Evolutionary conservation across 1,140 invertebrate genomes (phyloP).

Genomic region (Rhynchophorus ferrugineus): DNA sequence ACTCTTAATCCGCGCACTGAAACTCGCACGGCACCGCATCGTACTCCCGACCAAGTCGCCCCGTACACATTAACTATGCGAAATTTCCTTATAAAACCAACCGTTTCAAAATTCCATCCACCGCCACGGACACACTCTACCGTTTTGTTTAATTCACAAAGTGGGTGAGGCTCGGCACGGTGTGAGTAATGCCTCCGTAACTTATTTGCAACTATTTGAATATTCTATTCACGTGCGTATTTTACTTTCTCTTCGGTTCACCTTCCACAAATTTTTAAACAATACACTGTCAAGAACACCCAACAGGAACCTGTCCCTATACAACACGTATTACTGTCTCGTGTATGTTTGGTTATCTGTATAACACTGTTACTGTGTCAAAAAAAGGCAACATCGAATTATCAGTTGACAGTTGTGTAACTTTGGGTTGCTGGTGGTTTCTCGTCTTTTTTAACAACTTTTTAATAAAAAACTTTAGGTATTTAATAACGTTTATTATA

Average conservation of each 20-base stretch:
- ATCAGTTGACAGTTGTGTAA: constrained; percentile 2
- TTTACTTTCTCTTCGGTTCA: constrained; percentile 32
- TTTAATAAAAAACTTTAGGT: not conserved
- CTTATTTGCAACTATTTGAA: constrained; percentile 34
- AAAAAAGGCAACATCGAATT: constrained; percentile 1
- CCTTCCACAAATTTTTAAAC: constrained; percentile 20
- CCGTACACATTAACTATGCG: not conserved
- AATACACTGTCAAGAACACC: constrained; percentile 5
- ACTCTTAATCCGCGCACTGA: constrained; percentile 3
- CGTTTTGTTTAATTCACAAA: constrained; percentile 3
- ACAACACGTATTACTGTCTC: not conserved
- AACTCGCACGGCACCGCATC: not conserved
- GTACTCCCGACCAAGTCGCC: not conserved
- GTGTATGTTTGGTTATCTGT: not conserved
- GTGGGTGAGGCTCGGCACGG: constrained; percentile 30
- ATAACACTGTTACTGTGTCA: too few relatives aligned
- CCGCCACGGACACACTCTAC: not conserved
- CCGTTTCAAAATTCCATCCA: constrained; percentile 5
- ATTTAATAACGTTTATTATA: too few relatives aligned
- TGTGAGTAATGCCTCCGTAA: constrained; percentile 30
- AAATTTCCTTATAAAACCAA: not conserved
- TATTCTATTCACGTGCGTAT: constrained; percentile 35
- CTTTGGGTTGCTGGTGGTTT: not conserved
- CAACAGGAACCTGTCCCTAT: not conserved
- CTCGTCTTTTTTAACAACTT: not conserved